A percentile compares a stretch with the other conserved stretches of the same genome.
Evolutionary conservation across 2,113 vertebrate genomes (phyloP).

Genomic region (Tyrannus savana): DNA sequence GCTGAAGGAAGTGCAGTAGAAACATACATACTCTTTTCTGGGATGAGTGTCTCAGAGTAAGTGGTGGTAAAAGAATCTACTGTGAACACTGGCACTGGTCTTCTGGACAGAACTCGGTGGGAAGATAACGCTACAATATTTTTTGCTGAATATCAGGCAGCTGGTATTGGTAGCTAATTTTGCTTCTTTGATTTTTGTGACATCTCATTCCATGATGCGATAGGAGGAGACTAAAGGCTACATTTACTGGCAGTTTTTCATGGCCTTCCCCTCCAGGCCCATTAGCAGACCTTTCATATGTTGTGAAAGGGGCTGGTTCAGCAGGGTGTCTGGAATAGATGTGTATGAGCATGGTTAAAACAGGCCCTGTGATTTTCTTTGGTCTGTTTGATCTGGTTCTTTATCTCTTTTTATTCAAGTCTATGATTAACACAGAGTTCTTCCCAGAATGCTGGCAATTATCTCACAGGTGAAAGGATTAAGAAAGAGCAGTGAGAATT

Average conservation of each 20-base stretch:
- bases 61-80: neutral
- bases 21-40: neutral
- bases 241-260: neutral
- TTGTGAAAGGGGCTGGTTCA: neutral
- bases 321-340: slow-evolving; percentile 22
- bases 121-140: neutral
- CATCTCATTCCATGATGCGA: neutral
- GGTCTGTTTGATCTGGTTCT: slow-evolving; percentile 64
- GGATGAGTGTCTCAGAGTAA: neutral
- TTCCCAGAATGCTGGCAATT: slow-evolving; percentile 73
- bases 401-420: slow-evolving; percentile 68
- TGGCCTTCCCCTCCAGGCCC: neutral
- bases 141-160: neutral
- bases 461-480: slow-evolving; percentile 79
- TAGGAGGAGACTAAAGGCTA: neutral
- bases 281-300: slow-evolving; percentile 14
- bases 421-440: slow-evolving; percentile 73
- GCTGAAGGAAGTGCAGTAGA: neutral
- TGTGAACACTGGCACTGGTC: neutral
- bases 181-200: neutral
- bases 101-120: neutral
- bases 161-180: neutral
- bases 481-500: slow-evolving; percentile 67
- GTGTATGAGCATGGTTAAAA: slow-evolving; percentile 58
- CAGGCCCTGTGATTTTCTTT: slow-evolving; percentile 45